Evolutionary conservation across 2,797 vertebrate genomes (phyloP).

Genomic region (Lepus oiostolus): DNA sequence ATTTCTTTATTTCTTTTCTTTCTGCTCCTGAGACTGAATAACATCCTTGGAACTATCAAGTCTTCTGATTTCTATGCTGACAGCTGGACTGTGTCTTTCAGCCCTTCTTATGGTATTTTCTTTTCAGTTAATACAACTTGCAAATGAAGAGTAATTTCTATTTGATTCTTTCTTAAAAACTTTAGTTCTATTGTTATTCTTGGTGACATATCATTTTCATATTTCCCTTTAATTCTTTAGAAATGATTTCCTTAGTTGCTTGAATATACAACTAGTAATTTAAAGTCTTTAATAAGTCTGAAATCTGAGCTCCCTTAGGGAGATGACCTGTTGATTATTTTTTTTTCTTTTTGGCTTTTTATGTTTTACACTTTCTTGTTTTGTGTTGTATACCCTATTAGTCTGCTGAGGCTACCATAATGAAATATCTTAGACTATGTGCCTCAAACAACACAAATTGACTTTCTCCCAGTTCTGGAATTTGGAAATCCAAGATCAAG

Average conservation of each 20-base stretch:
- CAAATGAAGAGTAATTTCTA: neutral
- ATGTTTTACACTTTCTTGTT: neutral
- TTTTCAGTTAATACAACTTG: neutral
- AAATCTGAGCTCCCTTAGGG: neutral
- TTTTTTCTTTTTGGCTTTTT: neutral
- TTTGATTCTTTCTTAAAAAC: neutral
- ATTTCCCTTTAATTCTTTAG: neutral
- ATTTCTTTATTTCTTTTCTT: neutral
- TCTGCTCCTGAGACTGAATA: neutral
- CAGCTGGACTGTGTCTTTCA: neutral
- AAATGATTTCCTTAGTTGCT: neutral
- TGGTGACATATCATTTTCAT: neutral
- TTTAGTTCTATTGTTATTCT: neutral
- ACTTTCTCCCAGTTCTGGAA: neutral
- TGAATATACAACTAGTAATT: neutral
- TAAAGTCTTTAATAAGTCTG: neutral
- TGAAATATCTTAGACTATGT: neutral
- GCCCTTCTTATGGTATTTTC: neutral
- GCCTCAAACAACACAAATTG: neutral
- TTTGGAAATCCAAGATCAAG: neutral
- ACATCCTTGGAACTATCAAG: neutral
- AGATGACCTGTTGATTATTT: neutral
- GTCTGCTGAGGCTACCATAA: neutral
- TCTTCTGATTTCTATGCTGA: neutral
- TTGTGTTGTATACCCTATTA: neutral